Conservation (phyloP, 2,113 vertebrate species). For the Malurus melanocephalus region DNA sequence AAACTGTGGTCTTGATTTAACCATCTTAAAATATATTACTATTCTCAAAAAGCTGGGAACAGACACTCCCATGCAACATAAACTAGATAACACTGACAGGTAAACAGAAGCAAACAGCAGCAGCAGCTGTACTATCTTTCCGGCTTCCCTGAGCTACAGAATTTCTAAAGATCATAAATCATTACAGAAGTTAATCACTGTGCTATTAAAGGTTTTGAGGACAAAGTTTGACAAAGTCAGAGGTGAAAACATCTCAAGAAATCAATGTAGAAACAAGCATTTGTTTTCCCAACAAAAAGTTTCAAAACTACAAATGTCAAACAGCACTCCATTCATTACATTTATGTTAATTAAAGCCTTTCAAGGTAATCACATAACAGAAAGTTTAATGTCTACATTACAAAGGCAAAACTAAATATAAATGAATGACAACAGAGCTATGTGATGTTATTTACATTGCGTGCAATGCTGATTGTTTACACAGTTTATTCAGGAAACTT, state of each 20-base stretch:
- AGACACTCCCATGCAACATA: not conserved
- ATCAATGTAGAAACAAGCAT: not conserved
- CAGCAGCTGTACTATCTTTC: not conserved
- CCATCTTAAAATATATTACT: not conserved
- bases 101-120: not conserved
- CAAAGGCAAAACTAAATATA: not conserved
- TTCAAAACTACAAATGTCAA: not conserved
- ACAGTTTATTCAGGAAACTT: not conserved
- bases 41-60: not conserved
- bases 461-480: not conserved
- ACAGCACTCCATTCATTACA: not conserved
- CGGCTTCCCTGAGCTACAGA: not conserved
- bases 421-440: not conserved
- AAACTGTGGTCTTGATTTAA: not conserved
- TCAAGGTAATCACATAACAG: not conserved
- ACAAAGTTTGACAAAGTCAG: conserved; percentile 9
- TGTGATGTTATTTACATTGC: not conserved
- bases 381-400: conserved; percentile 2
- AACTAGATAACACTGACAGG: not conserved
- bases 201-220: not conserved
- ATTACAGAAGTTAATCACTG: not conserved
- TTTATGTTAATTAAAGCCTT: conserved; percentile 25
- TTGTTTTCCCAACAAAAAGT: conserved; percentile 3
- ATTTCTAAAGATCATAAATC: not conserved
- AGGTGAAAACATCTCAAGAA: not conserved